Evolutionary conservation across 1,140 invertebrate species (phyloP).

Genomic region (Cyrtorhinus lividipennis): DNA sequence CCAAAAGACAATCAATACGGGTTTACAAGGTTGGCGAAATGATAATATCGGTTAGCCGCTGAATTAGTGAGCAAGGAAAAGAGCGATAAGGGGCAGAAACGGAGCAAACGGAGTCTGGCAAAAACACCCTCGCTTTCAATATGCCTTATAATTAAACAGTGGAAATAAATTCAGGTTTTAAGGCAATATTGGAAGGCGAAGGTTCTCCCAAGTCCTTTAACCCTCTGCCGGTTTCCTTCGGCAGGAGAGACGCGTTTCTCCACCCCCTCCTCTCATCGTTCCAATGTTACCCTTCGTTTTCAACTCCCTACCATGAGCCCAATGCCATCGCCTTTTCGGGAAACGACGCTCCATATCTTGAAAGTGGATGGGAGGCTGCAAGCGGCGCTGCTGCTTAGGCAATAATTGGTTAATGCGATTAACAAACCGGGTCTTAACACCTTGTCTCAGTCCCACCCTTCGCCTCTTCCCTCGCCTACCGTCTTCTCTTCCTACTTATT

Average conservation of each 20-base stretch:
- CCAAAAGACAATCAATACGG: neutral
- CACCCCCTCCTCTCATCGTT: neutral
- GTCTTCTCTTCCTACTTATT: conserved; percentile 10
- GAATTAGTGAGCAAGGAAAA: neutral
- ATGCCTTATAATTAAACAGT: conserved; percentile 19
- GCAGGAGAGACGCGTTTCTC: neutral
- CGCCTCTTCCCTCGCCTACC: neutral
- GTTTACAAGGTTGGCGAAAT: neutral
- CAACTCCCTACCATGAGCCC: neutral
- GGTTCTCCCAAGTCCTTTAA: neutral
- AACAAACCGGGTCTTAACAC: conserved; percentile 21
- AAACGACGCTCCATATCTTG: conserved; percentile 10
- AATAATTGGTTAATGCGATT: conserved; percentile 22
- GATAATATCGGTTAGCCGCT: neutral
- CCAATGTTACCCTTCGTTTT: neutral
- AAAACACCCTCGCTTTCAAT: conserved; percentile 16
- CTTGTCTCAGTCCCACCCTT: conserved; percentile 14
- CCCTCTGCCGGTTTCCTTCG: neutral
- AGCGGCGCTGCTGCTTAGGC: conserved; percentile 15
- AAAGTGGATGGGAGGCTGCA: conserved; percentile 10
- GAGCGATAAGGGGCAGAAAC: neutral
- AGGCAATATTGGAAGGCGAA: conserved; percentile 14
- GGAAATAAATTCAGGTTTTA: conserved; percentile 21
- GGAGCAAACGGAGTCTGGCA: neutral
- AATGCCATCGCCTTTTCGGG: neutral